Evolutionary conservation across 1,140 invertebrate species (phyloP), one percentile per base, ranked within the genome.

Genomic region (Platyura marginata): DNA sequence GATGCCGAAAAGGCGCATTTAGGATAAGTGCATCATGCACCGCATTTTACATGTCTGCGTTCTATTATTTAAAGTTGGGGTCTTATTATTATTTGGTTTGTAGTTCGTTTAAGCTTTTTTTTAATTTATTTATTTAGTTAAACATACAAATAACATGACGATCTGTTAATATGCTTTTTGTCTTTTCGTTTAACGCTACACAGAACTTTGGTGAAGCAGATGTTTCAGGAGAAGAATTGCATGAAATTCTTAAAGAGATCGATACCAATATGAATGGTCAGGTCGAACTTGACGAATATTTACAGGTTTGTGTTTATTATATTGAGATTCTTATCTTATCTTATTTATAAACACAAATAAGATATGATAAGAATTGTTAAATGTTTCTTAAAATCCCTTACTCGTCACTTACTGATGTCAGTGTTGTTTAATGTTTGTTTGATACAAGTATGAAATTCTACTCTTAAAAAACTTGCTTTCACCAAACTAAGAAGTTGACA

Each of bases 211-310:
- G 88, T 51, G 90, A 95, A 36, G 55, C 33, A 63, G 78, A 88
- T 51, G 80, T 98, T 46, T 77, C 84, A 44, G 93, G 95, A 41
- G 87, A 95, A 64, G 82, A 94, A 65, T 72, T 98, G 51, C 95
- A 98, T 67, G 90, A 96, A 64, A 93, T 98, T 60, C 74, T 98
- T 46, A 79, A 73, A 62, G 94, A 98, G 74, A 95, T 98, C 57
- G 95, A 98, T 72, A 83, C 94, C 54, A 98, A 97, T 68, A 92
- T 92, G 77, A 98, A 98, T 69, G 95, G 95, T 54, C 89, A 97
- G 72, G 89, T 98, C 56, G 94, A 98, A 66, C 74, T 98, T 56
- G 90, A 94, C 60, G 94, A 98, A 69, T 98, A 96, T 67, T 72
- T 98, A 59, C 91, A 97, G 86, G 93, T 97, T 74, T 29, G 36